Evolutionary conservation across 2,797 vertebrate genomes (phyloP), one percentile per base, ranked within the genome.

Genomic region (Propithecus deckenii): DNA sequence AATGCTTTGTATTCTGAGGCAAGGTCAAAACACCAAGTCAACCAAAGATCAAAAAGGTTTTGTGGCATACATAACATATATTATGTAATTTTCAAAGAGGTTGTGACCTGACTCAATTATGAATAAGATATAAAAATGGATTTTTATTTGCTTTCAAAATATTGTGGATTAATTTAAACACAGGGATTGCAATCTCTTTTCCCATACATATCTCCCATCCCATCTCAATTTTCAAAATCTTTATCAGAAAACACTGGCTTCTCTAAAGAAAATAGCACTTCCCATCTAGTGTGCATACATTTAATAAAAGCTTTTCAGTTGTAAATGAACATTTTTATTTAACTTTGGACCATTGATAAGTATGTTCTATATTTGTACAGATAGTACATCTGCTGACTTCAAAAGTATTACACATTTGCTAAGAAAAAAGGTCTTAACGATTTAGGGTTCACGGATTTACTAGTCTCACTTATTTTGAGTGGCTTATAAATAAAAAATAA

Each of bases 71-170:
- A 98, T 97, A 97, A 97, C 95, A 87, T 63, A 41, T 97, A 98
- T 46, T 28, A 97, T 98, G 89, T 98, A 97, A 98, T 96, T 98
- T 97, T 97, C 87, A 95, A 88, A 97, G 95, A 97, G 97, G 97
- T 94, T 94, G 76, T 63, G 97, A 98, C 98, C 98, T 97, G 89
- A 98, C 78, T 97, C 97, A 98, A 98, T 99, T 98, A 98, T 94
- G 84, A 98, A 96, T 97, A 97, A 94, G 95, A 96, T 88, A 93
- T 74, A 89, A 98, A 97, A 98, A 98, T 72, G 94, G 65, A 92
- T 97, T 98, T 96, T 88, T 83, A 93, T 81, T 94, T 95, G 30
- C n/a, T 97, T 98, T 98, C 91, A 91, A 96, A 96, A 95, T 98
- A 95, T 69, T 97, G 80, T 96, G 89, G 46, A 88, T 97, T 22